phyloP scores from a whole-genome alignment of 2,888 invertebrate genomes.

The Pollenia angustigena region DNA sequence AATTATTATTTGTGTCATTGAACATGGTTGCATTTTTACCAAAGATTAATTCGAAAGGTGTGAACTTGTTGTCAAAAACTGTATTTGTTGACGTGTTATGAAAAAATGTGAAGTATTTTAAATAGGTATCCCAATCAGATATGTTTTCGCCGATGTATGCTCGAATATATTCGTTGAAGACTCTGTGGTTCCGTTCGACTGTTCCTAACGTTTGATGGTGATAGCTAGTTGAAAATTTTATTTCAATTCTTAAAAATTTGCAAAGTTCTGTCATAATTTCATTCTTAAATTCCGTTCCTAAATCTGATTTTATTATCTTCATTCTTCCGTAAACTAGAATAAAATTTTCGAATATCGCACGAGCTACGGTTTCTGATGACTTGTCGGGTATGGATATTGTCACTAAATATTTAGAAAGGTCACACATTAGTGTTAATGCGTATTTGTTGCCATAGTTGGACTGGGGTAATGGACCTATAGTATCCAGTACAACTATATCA shows the following conservation, averaged over 20 bases:
- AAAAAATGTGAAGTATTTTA: background rate
- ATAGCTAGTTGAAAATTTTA: conserved; percentile 12
- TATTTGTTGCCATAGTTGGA: conserved; percentile 13
- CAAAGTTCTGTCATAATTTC: conserved; percentile 38
- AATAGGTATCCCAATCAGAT: conserved; percentile 11
- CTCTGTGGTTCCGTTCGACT: conserved; percentile 5
- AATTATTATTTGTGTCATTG: conserved; percentile 7
- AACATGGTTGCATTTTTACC: background rate
- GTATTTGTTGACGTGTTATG: background rate
- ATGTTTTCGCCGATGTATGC: conserved; percentile 1
- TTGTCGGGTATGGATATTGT: too few species aligned
- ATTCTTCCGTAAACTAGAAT: too few species aligned
- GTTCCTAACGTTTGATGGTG: conserved; percentile 14
- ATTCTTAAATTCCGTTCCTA: conserved; percentile 44
- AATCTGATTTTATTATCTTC: conserved; percentile 28
- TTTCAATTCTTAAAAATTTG: conserved; percentile 13
- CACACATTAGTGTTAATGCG: conserved; percentile 24
- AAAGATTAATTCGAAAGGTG: conserved; percentile 16
- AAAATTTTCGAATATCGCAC: too few species aligned
- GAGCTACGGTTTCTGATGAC: too few species aligned
- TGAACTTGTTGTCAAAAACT: background rate
- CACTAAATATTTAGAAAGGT: too few species aligned
- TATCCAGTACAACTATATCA: conserved; percentile 20
- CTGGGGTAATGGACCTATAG: conserved; percentile 23
- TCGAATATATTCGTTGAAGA: background rate